Conservation (phyloP, 2,888 invertebrate genomes). For the Hylaea fasciaria region DNA sequence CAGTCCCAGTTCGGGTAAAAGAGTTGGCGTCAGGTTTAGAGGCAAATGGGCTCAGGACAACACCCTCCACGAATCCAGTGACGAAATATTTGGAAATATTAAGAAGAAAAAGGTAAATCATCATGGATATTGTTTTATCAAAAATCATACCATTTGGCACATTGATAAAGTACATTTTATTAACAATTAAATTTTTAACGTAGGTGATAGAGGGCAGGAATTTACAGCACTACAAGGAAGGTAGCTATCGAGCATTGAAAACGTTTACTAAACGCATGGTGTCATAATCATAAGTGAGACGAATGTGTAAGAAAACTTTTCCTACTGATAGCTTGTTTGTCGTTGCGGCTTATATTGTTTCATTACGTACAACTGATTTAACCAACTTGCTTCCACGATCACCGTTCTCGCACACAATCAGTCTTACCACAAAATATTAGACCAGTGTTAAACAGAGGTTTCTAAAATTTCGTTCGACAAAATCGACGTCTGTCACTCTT, state of each 20-base stretch:
- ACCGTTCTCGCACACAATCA: constrained; percentile 3
- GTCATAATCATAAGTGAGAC: constrained; percentile 30
- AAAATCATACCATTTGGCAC: neutral
- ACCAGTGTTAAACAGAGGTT: no score
- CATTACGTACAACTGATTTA: neutral
- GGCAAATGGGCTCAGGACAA: constrained; percentile 69
- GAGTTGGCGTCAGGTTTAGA: constrained; percentile 73
- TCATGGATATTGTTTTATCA: constrained; percentile 9
- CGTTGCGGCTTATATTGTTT: no score
- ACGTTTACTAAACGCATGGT: constrained; percentile 45
- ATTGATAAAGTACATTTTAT: constrained; percentile 12
- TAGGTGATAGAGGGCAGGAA: constrained; percentile 69
- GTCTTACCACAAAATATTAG: no score
- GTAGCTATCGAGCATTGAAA: constrained; percentile 54
- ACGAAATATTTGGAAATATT: constrained; percentile 65
- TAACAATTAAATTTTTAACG: constrained; percentile 48
- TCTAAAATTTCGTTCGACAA: no score
- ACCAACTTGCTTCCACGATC: neutral
- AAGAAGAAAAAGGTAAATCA: constrained; percentile 72
- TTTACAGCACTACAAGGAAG: constrained; percentile 61
- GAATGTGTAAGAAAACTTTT: neutral
- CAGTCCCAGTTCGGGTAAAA: constrained; percentile 64
- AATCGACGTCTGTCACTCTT: no score
- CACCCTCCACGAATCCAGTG: constrained; percentile 64
- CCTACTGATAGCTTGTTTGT: neutral